phyloP scores from a whole-genome alignment of 2,888 invertebrate species.

The Polyploca ridens region DNA sequence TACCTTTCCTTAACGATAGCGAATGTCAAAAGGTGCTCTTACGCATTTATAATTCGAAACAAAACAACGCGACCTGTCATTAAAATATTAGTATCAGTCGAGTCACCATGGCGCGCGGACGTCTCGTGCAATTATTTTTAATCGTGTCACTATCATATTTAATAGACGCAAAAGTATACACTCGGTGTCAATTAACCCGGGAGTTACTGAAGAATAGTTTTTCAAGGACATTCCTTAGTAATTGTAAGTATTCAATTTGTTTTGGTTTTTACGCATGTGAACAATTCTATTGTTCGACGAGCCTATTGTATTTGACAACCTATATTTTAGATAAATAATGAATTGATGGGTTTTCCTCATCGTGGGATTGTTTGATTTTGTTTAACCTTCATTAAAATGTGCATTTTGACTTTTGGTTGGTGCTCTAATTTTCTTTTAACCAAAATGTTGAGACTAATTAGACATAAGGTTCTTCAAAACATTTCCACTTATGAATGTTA shows the following conservation, averaged over 20 bases:
- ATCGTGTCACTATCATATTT: conserved; percentile 50
- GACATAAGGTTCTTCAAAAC: too few species aligned
- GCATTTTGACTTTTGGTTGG: not conserved
- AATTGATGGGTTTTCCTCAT: conserved; percentile 5
- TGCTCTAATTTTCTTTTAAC: too few species aligned
- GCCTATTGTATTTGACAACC: conserved; percentile 5
- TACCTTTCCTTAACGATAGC: conserved; percentile 37
- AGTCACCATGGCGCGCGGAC: conserved; percentile 60
- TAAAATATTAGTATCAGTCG: conserved; percentile 53
- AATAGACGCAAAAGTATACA: conserved; percentile 82
- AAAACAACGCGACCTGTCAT: conserved; percentile 35
- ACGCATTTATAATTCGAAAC: conserved; percentile 46
- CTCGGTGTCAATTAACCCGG: conserved; percentile 88
- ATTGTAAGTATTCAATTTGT: conserved; percentile 84
- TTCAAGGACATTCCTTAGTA: conserved; percentile 87
- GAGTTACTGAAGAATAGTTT: conserved; percentile 87
- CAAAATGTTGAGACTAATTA: too few species aligned
- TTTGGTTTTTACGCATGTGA: conserved; percentile 13
- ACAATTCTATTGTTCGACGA: conserved; percentile 9
- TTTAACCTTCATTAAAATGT: not conserved
- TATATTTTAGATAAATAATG: not conserved
- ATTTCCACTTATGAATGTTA: too few species aligned
- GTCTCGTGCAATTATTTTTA: conserved; percentile 44
- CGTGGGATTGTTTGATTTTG: not conserved
- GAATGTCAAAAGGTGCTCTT: conserved; percentile 59